Base-by-base conservation (phyloP, 2,113 vertebrate genomes). In the Callorhinus ursinus region DNA sequence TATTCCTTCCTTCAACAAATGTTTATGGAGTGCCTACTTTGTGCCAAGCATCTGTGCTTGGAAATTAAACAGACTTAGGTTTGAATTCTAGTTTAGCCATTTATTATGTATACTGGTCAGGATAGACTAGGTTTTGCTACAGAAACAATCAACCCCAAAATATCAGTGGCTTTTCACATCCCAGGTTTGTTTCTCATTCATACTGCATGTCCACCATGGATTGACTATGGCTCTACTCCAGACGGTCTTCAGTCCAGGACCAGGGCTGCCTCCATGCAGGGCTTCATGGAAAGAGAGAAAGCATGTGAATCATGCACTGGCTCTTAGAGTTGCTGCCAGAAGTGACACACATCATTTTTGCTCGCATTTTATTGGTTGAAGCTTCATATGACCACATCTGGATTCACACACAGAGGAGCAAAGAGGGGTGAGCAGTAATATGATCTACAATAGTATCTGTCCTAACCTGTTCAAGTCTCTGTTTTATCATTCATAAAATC, bases 1-100 rank as follows among this genome's bases (percentile, higher is more conserved):
- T 57, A 96, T 97, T 95, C 93, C 61, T 84, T 97, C 55, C 88
- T 90, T 96, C 85, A 94, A 51, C 88, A 93, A 95, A 94, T 97
- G 65, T 88, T 95, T 96, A 39, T 92, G 74, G 28, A 89, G 67
- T 86, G 46, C 46, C 59, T 36, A 86, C 67, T 79, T 39, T 92
- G 85, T 92, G 80, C 93, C 93, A 94, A 96, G 80, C 42, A 90
- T 71, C 36, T 84, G 51, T 36, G 4, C 49, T 95, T 92, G 49
- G 69, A 87, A 79, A 87, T 76, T 72, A 88, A 96, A 93, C 46
- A 96, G 39, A 63, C 5, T 49, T 36, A 83, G 13, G 16, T 22
- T 61, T 69, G 26, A 85, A 53, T 71, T 33, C n/a, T 72, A 53
- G 33, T 85, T 94, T 92, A 95, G 71, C n/a, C 65, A 71, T 15